These are phyloP conservation scores for Semibalanus balanoides DNA, from an alignment of 1,140 invertebrate species.

Conservation along the genomic window DNA sequence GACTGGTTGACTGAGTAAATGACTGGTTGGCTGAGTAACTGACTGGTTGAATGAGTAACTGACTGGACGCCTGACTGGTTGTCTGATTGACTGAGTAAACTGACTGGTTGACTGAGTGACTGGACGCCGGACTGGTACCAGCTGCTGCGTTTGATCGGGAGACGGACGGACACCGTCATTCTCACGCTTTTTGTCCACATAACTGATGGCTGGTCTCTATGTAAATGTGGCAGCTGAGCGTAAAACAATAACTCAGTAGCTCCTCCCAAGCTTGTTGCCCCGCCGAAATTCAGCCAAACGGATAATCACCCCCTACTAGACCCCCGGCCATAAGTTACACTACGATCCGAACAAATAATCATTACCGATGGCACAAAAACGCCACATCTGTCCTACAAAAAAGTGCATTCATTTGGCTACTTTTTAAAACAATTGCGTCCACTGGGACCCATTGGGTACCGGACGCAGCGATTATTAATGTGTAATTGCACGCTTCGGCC, in stretches of 20 bases:
- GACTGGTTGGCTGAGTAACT: too few species aligned
- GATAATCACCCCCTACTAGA: neutral
- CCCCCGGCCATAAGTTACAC: neutral
- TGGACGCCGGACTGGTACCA: neutral
- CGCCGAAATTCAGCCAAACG: neutral
- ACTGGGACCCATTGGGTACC: neutral
- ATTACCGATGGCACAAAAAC: neutral
- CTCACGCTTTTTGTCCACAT: neutral
- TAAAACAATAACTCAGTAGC: neutral
- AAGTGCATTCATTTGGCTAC: conserved; percentile 2
- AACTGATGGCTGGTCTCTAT: neutral
- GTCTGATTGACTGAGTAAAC: too few species aligned
- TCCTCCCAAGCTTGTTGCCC: neutral
- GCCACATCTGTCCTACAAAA: neutral
- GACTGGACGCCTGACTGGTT: too few species aligned
- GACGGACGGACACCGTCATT: neutral
- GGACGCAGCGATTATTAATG: neutral
- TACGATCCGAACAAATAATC: neutral
- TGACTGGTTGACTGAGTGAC: too few species aligned
- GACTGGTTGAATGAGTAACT: too few species aligned
- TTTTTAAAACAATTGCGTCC: neutral
- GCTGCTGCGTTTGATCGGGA: too few species aligned
- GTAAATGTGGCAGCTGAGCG: neutral
- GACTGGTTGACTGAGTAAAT: too few species aligned
- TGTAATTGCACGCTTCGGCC: neutral